Percentiles rank a stretch among this genome's conserved stretches.
Conservation (phyloP, 1,140 invertebrate genomes). For the Palaemon carinicauda region DNA sequence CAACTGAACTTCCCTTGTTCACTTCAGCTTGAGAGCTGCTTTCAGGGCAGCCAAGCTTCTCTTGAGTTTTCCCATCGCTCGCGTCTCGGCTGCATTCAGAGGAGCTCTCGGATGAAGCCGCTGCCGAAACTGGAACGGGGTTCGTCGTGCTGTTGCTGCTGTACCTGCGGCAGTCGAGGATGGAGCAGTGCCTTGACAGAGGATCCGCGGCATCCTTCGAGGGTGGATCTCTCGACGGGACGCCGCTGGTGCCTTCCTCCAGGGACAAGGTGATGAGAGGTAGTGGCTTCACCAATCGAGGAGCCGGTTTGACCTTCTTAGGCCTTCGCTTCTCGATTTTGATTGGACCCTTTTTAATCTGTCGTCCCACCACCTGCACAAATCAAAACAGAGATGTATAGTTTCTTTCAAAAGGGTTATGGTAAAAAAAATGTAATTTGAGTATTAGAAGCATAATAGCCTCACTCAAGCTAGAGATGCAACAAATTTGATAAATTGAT, state of each 20-base stretch:
- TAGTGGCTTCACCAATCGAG: conserved; percentile 27
- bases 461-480: no score
- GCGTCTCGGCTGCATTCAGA: neutral
- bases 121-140: conserved; percentile 6
- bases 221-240: neutral
- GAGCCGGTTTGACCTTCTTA: conserved; percentile 24
- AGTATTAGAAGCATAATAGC: no score
- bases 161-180: conserved; percentile 42
- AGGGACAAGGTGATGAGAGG: conserved; percentile 44
- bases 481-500: no score
- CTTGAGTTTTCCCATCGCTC: neutral
- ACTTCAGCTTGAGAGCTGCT: neutral
- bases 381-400: no score
- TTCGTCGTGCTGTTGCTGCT: neutral
- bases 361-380: conserved; percentile 50
- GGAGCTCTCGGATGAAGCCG: neutral
- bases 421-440: no score
- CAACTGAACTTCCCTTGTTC: no score
- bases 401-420: no score
- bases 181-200: conserved; percentile 22
- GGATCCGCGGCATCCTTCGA: conserved; percentile 3
- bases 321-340: conserved; percentile 24
- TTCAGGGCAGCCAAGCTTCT: no score
- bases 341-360: conserved; percentile 40
- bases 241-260: conserved; percentile 30